Evolutionary conservation across 2,888 invertebrate genomes (phyloP).

Genomic region (Cepaea hortensis): DNA sequence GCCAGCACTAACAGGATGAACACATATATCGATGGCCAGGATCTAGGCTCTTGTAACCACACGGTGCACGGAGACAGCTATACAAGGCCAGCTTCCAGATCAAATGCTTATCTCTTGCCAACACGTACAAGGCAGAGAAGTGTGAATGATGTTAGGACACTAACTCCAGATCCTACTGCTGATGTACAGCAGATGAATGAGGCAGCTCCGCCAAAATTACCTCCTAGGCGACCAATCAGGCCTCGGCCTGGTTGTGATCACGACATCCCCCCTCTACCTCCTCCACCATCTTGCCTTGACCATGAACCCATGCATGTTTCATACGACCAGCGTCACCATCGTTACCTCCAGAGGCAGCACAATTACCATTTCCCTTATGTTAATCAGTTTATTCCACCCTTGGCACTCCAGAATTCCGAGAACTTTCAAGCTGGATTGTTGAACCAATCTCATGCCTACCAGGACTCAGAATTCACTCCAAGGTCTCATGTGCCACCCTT

Average conservation of each 20-base stretch:
- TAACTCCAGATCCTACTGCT: constrained; percentile 6
- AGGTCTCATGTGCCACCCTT: constrained; percentile 13
- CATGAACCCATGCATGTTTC: neutral
- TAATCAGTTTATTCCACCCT: constrained; percentile 29
- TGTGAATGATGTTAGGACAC: neutral
- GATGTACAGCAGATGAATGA: neutral
- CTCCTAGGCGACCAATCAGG: constrained; percentile 40
- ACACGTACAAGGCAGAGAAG: neutral
- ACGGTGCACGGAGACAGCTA: neutral
- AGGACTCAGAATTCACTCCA: neutral
- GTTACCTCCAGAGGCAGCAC: neutral
- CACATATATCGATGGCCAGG: neutral
- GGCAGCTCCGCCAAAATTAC: constrained; percentile 22
- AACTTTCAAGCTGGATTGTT: neutral
- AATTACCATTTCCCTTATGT: constrained; percentile 35
- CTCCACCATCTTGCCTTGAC: constrained; percentile 22
- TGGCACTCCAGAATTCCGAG: neutral
- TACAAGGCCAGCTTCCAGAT: neutral
- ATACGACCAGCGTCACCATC: neutral
- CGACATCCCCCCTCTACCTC: constrained; percentile 35
- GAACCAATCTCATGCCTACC: neutral
- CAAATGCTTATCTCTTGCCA: no score
- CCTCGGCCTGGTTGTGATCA: constrained; percentile 3
- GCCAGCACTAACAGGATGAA: neutral
- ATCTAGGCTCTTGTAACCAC: neutral